Evolutionary conservation across 2,113 vertebrate species (phyloP), one percentile per base, ranked within the genome.

Genomic region (Mugil cephalus): DNA sequence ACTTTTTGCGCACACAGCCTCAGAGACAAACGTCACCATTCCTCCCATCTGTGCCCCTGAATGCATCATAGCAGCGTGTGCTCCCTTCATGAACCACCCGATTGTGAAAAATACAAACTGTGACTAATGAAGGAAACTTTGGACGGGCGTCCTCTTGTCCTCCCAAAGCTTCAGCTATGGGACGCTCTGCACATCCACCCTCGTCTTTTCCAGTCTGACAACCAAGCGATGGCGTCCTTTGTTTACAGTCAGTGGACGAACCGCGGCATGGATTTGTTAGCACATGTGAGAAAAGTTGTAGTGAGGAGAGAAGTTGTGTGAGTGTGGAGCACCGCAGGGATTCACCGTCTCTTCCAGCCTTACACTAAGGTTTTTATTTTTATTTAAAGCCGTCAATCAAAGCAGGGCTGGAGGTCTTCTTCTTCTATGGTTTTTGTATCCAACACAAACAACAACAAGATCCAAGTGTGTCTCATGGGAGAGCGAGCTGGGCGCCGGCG

Each of bases 331-430:
- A 34, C 82, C 42, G 1, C 45, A 21, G 72, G 79, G 80, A 79
- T 60, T 70, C 54, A n/a, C n/a, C n/a, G n/a, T n/a, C 12, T 56
- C 36, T 43, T 60, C 58, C 68, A 59, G 74, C 36, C 71, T 69
- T 53, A 13, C 39, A 3, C 55, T 40, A 13, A 40, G 56, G 8
- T 13, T 46, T 13, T 47, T 74, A 10, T 51, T 21, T 43, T 24
- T 55, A 50, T 46, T 70, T 67, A 38, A 10, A 48, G 79, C 87
- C 85, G 89, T 86, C 89, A 87, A 56, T 88, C 83, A 88, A 58
- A 38, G 30, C 63, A 15, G 52, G 53, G 74, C 69, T 81, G n/a
- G 40, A 69, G 58, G 62, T 69, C 62, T 59, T 61, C 51, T 56
- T 73, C 61, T 80, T 63, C n/a, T n/a, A n/a, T 76, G 55, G 71